Base-by-base conservation (phyloP, 2,888 invertebrate species). In the Eueremaeus valkanovi region DNA sequence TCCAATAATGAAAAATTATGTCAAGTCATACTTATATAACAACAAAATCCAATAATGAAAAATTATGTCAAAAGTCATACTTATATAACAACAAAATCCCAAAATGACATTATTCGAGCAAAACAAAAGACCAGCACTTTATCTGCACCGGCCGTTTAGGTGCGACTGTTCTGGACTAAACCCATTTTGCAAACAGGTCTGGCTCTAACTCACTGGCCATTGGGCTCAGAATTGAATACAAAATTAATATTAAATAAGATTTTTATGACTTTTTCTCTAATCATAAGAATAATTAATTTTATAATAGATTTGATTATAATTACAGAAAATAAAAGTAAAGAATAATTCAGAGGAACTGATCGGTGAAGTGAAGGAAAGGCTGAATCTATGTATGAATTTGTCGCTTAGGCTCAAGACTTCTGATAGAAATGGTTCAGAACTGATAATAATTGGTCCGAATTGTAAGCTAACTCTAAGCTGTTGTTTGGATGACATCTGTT, bases 401-500 rank as follows among this genome's bases (percentile, higher is more conserved):
- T 11, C 51, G 8, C n/a, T 51, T 5, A 51, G 0, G 8, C 1
- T 51, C 8, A 51, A 51, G 21, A n/a, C 21, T n/a, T 11, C 36
- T 11, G 5, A 8, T n/a, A n/a, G n/a, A 36, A 51, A 51, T 21
- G 21, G 21, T 1, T n/a, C 1, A n/a, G 21, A 51, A 51, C 3
- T 51, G 3, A 6, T n/a, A 21, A 3, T 51, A 1, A n/a, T n/a
- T n/a, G 51, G 51, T 8, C 51, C n/a, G n/a, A n/a, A 16, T 8
- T 51, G 51, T 51, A 3, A n/a, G 2, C 2, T n/a, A 51, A 51
- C n/a, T n/a, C 8, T 51, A n/a, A n/a, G 8, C 21, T 51, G n/a
- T 51, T 51, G n/a, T 51, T 51, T 51, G 21, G 51, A 51, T 51
- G 51, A 51, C n/a, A 16, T 51, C 21, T 51, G 51, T 51, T 51